These are phyloP conservation scores for Lamellibrachia satsuma DNA, from an alignment of 2,888 invertebrate species.

Conservation along the genomic window DNA sequence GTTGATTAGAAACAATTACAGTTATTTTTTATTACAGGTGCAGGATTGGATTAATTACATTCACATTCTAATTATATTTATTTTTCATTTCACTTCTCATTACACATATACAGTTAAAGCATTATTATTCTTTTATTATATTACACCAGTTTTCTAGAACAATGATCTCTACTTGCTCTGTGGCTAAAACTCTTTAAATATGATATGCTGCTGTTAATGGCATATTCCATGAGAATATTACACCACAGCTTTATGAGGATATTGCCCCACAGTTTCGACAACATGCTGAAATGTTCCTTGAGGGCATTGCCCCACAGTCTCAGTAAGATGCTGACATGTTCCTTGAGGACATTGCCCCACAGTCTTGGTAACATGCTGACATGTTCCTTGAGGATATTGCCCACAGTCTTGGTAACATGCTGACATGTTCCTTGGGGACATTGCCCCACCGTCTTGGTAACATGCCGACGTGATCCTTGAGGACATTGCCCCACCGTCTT, in stretches of 20 bases:
- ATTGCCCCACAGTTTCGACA: too few species aligned
- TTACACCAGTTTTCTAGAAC: neutral
- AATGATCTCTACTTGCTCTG: neutral
- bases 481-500: neutral
- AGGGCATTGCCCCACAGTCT: too few species aligned
- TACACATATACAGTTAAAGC: too few species aligned
- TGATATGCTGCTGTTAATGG: neutral
- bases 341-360: too few species aligned
- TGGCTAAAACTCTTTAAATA: neutral
- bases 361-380: neutral
- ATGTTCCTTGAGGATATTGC: too few species aligned
- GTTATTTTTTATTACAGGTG: neutral
- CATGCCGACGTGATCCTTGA: neutral
- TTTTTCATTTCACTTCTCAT: too few species aligned
- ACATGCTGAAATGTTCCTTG: too few species aligned
- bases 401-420: too few species aligned
- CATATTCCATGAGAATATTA: neutral
- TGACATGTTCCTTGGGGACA: too few species aligned
- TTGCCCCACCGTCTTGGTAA: too few species aligned
- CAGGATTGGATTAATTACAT: neutral
- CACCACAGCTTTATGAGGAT: neutral
- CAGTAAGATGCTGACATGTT: too few species aligned
- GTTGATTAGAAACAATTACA: neutral
- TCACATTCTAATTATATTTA: neutral
- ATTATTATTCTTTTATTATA: too few species aligned